Percentiles rank a stretch among this genome's conserved stretches.
Conservation (phyloP, 2,888 invertebrate species). For the Cosmorhoe ocellata region DNA sequence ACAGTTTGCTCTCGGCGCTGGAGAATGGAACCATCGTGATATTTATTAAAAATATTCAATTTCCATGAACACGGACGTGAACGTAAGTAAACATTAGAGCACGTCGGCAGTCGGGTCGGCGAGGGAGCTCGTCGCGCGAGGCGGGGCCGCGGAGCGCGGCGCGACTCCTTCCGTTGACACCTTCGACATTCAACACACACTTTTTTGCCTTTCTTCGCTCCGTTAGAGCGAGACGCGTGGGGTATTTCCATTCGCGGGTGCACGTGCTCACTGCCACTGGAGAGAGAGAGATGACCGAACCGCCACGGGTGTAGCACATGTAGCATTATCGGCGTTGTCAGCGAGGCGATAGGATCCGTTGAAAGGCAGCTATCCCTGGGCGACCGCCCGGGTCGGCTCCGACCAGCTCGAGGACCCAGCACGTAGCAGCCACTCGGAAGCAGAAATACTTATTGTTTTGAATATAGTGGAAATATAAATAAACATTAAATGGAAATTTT, state of each 20-base stretch:
- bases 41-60: background rate
- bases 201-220: slow-evolving; percentile 15
- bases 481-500: too few relatives aligned
- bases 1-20: slow-evolving; percentile 6
- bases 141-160: too few relatives aligned
- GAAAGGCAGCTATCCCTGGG: slow-evolving; percentile 9
- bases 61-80: too few relatives aligned
- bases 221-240: slow-evolving; percentile 20
- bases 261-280: background rate
- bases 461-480: too few relatives aligned
- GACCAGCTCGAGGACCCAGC: too few relatives aligned
- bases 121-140: too few relatives aligned
- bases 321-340: slow-evolving; percentile 27
- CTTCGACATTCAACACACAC: slow-evolving; percentile 10
- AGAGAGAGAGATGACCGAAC: slow-evolving; percentile 10
- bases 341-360: slow-evolving; percentile 16
- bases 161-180: slow-evolving; percentile 16
- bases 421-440: too few relatives aligned
- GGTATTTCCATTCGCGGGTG: too few relatives aligned
- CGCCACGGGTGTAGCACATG: background rate
- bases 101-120: too few relatives aligned
- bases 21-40: slow-evolving; percentile 23
- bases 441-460: too few relatives aligned
- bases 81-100: too few relatives aligned
- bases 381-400: background rate